A percentile compares a stretch with the other conserved stretches of the same genome.
Evolutionary conservation across 2,797 vertebrate species (phyloP).

Genomic region (Girardinus metallicus): DNA sequence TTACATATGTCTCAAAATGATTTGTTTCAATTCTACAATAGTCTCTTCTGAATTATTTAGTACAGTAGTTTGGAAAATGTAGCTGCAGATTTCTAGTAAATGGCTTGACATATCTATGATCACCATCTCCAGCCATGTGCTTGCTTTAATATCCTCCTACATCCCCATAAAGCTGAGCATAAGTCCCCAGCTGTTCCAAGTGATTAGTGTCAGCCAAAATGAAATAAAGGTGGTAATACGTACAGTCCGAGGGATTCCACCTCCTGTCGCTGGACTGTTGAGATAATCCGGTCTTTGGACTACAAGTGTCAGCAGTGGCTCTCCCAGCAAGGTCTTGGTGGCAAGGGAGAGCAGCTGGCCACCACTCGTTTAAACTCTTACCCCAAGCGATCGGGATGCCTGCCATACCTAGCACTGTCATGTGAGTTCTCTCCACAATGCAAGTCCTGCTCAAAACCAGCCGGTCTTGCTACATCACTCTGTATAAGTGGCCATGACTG

Average conservation of each 20-base stretch:
- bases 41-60: not conserved
- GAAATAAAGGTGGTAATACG: slow-evolving; percentile 33
- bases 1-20: not conserved
- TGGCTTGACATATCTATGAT: slow-evolving; percentile 17
- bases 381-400: slow-evolving; percentile 66
- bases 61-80: not conserved
- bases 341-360: slow-evolving; percentile 57
- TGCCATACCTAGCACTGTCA: slow-evolving; percentile 72
- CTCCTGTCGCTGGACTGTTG: slow-evolving; percentile 56
- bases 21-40: not conserved
- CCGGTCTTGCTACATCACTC: slow-evolving; percentile 45
- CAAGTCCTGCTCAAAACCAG: slow-evolving; percentile 52
- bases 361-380: slow-evolving; percentile 76
- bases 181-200: not conserved
- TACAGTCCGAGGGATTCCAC: slow-evolving; percentile 61
- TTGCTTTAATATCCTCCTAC: slow-evolving; percentile 2
- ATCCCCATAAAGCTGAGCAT: not conserved
- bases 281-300: slow-evolving; percentile 67
- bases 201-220: slow-evolving; percentile 19
- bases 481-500: slow-evolving; percentile 45
- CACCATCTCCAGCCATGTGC: not conserved
- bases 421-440: slow-evolving; percentile 71
- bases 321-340: slow-evolving; percentile 53
- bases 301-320: slow-evolving; percentile 69
- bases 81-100: not conserved